Base-by-base conservation (phyloP, 2,797 vertebrate species). In the Adrianichthys oophorus region DNA sequence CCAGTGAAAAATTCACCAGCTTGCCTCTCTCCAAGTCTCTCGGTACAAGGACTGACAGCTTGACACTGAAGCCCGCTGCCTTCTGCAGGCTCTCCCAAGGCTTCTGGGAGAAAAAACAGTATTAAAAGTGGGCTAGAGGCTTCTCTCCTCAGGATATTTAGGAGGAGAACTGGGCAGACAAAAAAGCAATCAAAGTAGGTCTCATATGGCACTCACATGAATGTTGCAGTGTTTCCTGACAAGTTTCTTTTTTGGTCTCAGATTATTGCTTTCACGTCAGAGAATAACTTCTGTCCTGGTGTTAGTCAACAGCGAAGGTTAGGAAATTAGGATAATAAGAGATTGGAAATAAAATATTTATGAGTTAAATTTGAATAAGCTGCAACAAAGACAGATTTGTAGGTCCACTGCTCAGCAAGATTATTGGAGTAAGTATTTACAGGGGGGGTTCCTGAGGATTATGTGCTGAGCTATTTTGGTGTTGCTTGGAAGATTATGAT, bases 301-400 rank as follows among this genome's bases (percentile, higher is more conserved):
- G 43, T 80, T 72, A 71, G 64, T 81, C 70, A 80, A 64, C 53
- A 72, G 67, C 37, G 51, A 78, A 19, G 64, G 45, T 26, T 48
- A 59, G 68, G 74, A 86, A 83, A 80, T 70, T 29, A 79, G 77
- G 85, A 83, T 89, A 85, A 85, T 87, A 73, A 74, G 67, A 78
- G 80, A 86, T 81, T 62, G 54, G 52, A 72, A 54, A 88, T 88
- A 57, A 84, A 91, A 89, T 89, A 90, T 91, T 85, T 77, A 90
- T 88, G 85, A 89, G 65, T 81, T 62, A 56, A 72, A 90, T 89
- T 84, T 86, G 81, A 90, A 88, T 87, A 89, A 88, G 82, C 84
- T 82, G 72, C 69, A 85, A 79, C 78, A 85, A 57, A 77, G 78
- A 80, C 68, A 76, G 84, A 87, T 87, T 80, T 83, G 57, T 71